Evolutionary conservation across 2,888 invertebrate genomes (phyloP), one percentile per base, ranked within the genome.

Genomic region (Diarsia rubi): DNA sequence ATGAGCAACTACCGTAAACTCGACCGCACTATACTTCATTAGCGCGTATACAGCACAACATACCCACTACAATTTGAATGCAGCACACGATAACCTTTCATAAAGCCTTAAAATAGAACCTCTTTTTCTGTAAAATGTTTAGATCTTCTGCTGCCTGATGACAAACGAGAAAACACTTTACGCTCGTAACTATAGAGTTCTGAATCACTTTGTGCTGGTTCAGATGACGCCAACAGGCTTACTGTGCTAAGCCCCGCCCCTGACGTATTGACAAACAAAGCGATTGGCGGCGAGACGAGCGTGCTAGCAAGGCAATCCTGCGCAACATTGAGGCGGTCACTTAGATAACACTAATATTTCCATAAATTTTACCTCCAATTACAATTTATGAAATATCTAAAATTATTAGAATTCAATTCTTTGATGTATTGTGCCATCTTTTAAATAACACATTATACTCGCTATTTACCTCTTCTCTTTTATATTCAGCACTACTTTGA

Each of bases 1-100:
- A 92, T 94, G 96, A 95, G 92, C 93, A 93, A 94, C 95, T 93
- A 94, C 93, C 93, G 93, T 95, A 93, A 95, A 96, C 96, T 96
- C 95, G 91, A 90, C 92, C 92, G 90, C 91, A 93, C 93, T 93
- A 93, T 92, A 91, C 94, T 93, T 95, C 95, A 96, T 95, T 95
- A 95, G 93, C 94, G 94, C 93, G 91, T 94, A 92, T 90, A 95
- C 94, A 94, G 94, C 93, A 94, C 90, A 93, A 93, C 92, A 93
- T 93, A 93, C 92, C 94, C 91, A 92, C 91, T 90, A 91, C 86
- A 84, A 86, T 82, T 76, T 59, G 69, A 44, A 52, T 63, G 27
- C 21, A 75, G n/a, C 87, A 88, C 71, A 79, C 85, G 74, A 94
- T 81, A 91, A 88, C 83, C 80, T 85, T 74, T 89, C 90, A 75